Percentiles rank a stretch among this genome's conserved stretches.
These are phyloP conservation scores for Percopsis transmontana DNA, from an alignment of 2,113 vertebrate genomes.

Conservation along the genomic window DNA sequence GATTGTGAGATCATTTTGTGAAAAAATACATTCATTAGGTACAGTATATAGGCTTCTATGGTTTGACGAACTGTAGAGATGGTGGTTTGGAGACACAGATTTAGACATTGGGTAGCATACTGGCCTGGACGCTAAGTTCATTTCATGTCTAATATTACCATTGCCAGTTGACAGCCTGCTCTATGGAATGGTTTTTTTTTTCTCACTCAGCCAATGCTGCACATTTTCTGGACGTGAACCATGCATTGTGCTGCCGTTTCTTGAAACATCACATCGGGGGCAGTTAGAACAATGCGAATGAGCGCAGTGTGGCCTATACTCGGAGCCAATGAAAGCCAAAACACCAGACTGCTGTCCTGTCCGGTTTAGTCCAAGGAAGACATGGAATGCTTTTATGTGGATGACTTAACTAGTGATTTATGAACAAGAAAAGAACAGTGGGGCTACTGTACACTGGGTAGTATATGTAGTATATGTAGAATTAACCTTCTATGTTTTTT, in stretches of 20 bases:
- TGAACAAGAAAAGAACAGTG: no score
- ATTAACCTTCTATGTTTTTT: no score
- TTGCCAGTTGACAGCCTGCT: constrained; percentile 29
- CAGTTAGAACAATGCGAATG: no score
- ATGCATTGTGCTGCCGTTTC: not conserved
- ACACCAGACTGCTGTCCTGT: no score
- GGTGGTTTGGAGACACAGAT: constrained; percentile 6
- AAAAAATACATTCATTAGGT: not conserved
- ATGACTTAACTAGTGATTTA: no score
- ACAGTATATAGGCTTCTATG: not conserved
- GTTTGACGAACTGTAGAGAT: not conserved
- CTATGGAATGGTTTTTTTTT: constrained; percentile 21
- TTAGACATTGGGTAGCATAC: not conserved
- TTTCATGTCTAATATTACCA: constrained; percentile 35
- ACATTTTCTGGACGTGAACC: not conserved
- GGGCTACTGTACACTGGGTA: no score
- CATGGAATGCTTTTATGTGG: no score
- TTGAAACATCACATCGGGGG: no score
- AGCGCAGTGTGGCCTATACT: no score
- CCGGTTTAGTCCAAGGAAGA: no score
- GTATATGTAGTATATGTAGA: no score
- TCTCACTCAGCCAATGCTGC: not conserved
- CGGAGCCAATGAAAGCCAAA: no score
- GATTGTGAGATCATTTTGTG: constrained; percentile 15
- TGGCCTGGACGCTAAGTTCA: constrained; percentile 27